phyloP scores from a whole-genome alignment of 2,797 vertebrate genomes.

The Schizopygopsis pylzovi region DNA sequence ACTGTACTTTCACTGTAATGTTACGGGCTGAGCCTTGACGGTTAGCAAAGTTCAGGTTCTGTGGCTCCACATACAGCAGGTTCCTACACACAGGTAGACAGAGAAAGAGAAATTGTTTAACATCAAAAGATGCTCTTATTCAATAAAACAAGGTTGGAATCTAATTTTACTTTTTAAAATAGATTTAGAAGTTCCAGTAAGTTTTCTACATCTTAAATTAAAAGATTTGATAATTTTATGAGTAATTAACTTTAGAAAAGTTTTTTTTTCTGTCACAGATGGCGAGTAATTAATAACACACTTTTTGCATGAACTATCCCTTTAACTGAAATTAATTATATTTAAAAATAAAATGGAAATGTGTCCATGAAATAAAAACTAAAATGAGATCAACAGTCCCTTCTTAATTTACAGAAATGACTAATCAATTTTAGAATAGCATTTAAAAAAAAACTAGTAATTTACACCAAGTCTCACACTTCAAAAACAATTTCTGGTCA shows the following conservation, averaged over 20 bases:
- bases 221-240: neutral
- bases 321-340: neutral
- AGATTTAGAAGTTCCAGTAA: neutral
- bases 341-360: neutral
- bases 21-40: conserved; percentile 98
- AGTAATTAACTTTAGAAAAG: neutral
- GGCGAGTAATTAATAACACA: no score
- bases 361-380: neutral
- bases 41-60: conserved; percentile 98
- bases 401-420: neutral
- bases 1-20: conserved; percentile 99
- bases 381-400: neutral
- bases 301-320: neutral
- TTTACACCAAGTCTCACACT: neutral
- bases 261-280: neutral
- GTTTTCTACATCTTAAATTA: neutral
- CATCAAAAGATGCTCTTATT: neutral
- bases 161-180: neutral
- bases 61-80: conserved; percentile 94
- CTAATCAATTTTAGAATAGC: neutral
- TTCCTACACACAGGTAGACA: conserved; percentile 81
- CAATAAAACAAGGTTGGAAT: neutral
- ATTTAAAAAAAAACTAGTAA: neutral
- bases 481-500: neutral
- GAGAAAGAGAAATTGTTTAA: neutral